Percentiles rank a stretch among this genome's conserved stretches.
phyloP scores from a whole-genome alignment of 2,888 invertebrate genomes.

The Branchellion lobata region DNA sequence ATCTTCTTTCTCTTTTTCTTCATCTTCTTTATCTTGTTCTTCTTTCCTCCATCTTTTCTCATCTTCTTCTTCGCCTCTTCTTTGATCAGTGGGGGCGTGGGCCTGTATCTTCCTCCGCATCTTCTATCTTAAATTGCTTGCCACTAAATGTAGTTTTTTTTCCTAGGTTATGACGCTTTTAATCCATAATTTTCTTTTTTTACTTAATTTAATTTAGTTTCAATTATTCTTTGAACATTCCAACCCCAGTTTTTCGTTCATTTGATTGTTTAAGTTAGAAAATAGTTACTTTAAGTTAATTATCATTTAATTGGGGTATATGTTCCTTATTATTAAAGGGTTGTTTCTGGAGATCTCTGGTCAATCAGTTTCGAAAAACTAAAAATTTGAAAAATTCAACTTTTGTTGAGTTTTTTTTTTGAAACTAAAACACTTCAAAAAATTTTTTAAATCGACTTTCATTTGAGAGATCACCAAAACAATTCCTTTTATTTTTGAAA shows the following conservation, averaged over 20 bases:
- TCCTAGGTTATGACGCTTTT: background rate
- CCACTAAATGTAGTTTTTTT: background rate
- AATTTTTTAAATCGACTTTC: background rate
- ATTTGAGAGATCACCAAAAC: constrained; percentile 8
- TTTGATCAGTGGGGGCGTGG: constrained; percentile 18
- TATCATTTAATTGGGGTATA: too few relatives aligned
- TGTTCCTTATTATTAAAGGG: too few relatives aligned
- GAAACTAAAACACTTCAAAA: too few relatives aligned
- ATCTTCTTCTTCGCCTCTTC: background rate
- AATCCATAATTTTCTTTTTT: background rate
- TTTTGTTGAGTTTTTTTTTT: background rate
- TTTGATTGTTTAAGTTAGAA: too few relatives aligned
- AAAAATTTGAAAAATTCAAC: background rate
- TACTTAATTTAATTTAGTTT: background rate
- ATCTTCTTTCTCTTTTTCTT: too few relatives aligned
- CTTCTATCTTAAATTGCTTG: background rate
- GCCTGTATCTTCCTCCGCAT: background rate
- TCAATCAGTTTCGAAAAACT: background rate
- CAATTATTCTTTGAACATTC: too few relatives aligned
- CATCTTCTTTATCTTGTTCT: too few relatives aligned
- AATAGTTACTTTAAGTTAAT: too few relatives aligned
- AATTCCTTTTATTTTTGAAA: background rate
- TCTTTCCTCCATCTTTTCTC: too few relatives aligned
- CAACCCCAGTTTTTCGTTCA: too few relatives aligned
- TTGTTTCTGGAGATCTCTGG: constrained; percentile 41